These are phyloP conservation scores for Urocitellus parryii DNA, from an alignment of 2,113 vertebrate genomes.

Conservation along the genomic window DNA sequence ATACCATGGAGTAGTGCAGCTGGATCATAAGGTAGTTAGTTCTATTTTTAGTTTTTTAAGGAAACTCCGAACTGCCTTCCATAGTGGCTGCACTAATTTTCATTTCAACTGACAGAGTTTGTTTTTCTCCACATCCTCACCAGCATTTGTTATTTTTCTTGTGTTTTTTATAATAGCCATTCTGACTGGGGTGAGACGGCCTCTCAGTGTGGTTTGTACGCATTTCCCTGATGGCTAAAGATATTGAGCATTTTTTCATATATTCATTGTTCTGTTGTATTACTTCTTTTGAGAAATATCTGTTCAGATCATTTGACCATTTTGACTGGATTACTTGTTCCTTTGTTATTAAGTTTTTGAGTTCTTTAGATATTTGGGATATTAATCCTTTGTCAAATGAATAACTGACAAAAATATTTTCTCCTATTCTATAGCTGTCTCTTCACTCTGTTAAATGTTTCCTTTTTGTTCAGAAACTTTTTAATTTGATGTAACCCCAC, in stretches of 20 bases:
- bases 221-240: background rate
- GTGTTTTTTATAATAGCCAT: background rate
- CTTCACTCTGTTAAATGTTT: background rate
- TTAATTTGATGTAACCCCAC: too few species aligned
- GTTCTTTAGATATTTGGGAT: background rate
- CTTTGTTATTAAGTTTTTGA: background rate
- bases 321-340: background rate
- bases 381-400: background rate
- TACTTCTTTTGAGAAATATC: background rate
- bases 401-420: background rate
- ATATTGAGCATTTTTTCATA: background rate
- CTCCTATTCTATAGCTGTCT: background rate
- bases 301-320: background rate
- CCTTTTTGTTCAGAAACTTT: background rate
- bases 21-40: background rate
- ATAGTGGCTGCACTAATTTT: background rate
- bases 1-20: background rate
- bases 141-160: background rate
- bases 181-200: background rate
- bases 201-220: background rate
- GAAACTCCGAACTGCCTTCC: background rate
- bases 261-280: background rate
- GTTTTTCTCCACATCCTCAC: background rate
- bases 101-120: background rate
- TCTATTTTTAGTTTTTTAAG: background rate